Evolutionary conservation across 1,140 invertebrate species (phyloP).

Genomic region (Dinothrombium tinctorium): DNA sequence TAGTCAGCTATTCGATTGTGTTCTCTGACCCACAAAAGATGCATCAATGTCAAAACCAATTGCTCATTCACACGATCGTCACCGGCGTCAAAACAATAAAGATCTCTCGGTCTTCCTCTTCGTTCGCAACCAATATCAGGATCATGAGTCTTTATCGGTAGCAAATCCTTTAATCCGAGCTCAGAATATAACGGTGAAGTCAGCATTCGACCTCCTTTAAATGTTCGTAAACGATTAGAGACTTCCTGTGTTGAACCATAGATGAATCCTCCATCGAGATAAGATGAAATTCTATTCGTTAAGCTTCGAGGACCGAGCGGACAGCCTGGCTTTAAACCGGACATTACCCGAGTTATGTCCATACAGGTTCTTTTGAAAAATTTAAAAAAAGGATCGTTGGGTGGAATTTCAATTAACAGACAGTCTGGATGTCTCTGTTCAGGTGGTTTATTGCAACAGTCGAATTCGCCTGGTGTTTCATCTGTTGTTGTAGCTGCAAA

Average conservation of each 20-base stretch:
- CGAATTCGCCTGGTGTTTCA: conserved; percentile 16
- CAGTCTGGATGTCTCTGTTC: conserved; percentile 56
- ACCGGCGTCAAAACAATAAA: conserved; percentile 66
- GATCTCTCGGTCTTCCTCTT: conserved; percentile 27
- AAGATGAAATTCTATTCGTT: conserved; percentile 26
- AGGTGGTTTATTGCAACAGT: conserved; percentile 23
- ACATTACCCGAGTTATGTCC: conserved; percentile 25
- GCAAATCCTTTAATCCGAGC: conserved; percentile 59
- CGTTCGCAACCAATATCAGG: conserved; percentile 78
- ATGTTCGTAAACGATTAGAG: conserved; percentile 24
- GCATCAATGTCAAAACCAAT: conserved; percentile 50
- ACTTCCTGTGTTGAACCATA: conserved; percentile 26
- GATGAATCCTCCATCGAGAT: conserved; percentile 28
- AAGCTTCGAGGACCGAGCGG: conserved; percentile 25
- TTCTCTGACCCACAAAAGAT: conserved; percentile 63
- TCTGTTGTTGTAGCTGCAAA: conserved; percentile 14
- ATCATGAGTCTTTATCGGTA: conserved; percentile 66
- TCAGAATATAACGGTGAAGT: conserved; percentile 47
- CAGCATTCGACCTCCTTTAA: conserved; percentile 23
- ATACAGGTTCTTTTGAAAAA: conserved; percentile 35
- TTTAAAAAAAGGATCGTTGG: conserved; percentile 72
- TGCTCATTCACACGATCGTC: conserved; percentile 47
- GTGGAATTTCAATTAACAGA: conserved; percentile 63
- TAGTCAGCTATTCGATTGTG: conserved; percentile 66
- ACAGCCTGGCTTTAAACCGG: conserved; percentile 25